Percentiles rank a stretch among this genome's conserved stretches.
Conservation (phyloP, 1,140 invertebrate species). For the Danaus melanippus region DNA sequence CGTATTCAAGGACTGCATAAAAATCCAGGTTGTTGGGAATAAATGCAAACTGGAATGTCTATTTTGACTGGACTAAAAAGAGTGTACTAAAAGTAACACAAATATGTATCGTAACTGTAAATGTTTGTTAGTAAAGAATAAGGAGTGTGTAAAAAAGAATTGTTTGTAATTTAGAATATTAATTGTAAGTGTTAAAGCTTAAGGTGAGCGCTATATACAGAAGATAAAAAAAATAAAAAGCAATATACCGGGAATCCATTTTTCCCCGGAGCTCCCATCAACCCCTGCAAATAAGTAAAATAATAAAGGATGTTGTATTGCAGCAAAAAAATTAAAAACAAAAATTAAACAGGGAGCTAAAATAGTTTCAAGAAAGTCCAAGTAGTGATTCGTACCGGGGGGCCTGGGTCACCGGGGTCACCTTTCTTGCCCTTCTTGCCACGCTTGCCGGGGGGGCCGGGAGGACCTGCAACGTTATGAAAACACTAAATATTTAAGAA, state of each 20-base stretch:
- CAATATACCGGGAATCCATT: constrained; percentile 88
- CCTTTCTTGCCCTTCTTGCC: constrained; percentile 93
- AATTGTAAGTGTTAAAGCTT: too few species aligned
- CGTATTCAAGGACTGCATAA: too few species aligned
- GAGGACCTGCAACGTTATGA: constrained; percentile 74
- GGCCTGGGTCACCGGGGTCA: constrained; percentile 83
- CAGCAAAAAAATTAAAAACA: constrained; percentile 14
- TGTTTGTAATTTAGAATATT: too few species aligned
- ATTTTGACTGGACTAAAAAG: too few species aligned
- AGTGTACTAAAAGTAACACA: too few species aligned
- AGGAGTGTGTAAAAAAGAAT: too few species aligned
- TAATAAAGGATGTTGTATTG: neutral
- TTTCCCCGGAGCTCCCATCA: constrained; percentile 84
- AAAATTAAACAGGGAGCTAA: constrained; percentile 9
- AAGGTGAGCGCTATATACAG: constrained; percentile 17
- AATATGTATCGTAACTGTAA: too few species aligned
- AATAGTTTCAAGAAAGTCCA: constrained; percentile 2
- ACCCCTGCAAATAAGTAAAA: constrained; percentile 76
- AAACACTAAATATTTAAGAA: too few species aligned
- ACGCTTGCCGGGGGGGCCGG: constrained; percentile 84
- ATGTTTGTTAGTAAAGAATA: too few species aligned
- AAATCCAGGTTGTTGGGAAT: too few species aligned
- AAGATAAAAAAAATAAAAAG: constrained; percentile 34
- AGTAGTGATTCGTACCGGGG: constrained; percentile 74
- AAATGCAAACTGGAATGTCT: too few species aligned